Evolutionary conservation across 2,113 vertebrate species (phyloP), one percentile per base, ranked within the genome.

Genomic region (Neopipo cinnamomea): DNA sequence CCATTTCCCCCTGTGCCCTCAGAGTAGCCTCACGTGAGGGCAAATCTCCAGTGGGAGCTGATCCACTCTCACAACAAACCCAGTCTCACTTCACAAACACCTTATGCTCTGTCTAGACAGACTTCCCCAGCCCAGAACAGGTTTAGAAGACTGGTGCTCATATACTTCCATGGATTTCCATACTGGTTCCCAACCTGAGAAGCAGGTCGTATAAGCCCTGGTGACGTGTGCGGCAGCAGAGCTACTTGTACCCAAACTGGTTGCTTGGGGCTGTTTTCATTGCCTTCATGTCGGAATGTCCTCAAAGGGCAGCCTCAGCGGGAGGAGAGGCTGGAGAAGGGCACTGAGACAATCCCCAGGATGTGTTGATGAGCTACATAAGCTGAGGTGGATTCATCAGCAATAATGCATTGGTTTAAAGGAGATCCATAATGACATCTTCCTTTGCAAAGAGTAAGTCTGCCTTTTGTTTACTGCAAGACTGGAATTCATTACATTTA

Each of bases 171-270:
- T 21, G 55, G 42, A 93, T 97, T 96, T 95, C 93, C 96, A 95
- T 97, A 96, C 95, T 72, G 91, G 94, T 95, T 97, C 91, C 68
- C 84, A 95, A 95, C 95, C 89, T 89, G 96, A 93, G 93, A 72
- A 96, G 93, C 95, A 95, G 95, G 96, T 97, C 59, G 0, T 95
- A 63, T 93, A 71, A 94, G 86, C 79, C 14, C 23, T 0, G 2
- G 62, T 66, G 88, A 66, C 1, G 17, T 89, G 5, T 59, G 62
- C 19, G 53, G 72, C 89, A 66, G 62, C 78, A 75, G 63, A 81
- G 68, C 73, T 62, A 56, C 56, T 49, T 5, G 7, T 84, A 77
- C 47, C 86, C 86, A 59, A 62, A 63, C 56, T 33, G 84, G 44
- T 92, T 91, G 93, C 94, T 49, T 15, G 28, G 70, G 91, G 95